A percentile compares a stretch with the other conserved stretches of the same genome.
Evolutionary conservation across 2,797 vertebrate species (phyloP).

Genomic region (Scarus forsteni): DNA sequence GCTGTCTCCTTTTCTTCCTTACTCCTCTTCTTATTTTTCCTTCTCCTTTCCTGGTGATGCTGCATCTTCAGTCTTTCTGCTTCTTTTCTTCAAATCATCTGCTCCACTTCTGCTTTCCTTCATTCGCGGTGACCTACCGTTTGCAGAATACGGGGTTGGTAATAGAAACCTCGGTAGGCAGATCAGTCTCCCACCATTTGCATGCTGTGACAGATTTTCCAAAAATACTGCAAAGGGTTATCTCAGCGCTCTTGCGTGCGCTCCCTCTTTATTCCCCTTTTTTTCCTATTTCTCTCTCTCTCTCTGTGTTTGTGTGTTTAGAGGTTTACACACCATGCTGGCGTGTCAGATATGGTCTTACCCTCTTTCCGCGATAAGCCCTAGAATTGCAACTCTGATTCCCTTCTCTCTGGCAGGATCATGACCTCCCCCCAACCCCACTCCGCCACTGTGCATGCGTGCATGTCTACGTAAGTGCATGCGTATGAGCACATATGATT

Average conservation of each 20-base stretch:
- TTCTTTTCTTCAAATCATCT: background rate
- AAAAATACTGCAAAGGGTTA: constrained; percentile 76
- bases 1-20: background rate
- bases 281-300: background rate
- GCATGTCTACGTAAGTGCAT: constrained; percentile 38
- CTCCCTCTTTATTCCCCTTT: background rate
- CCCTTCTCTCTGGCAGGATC: constrained; percentile 73
- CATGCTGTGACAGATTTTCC: constrained; percentile 75
- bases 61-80: background rate
- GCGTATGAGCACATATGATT: constrained; percentile 53
- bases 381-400: constrained; percentile 77
- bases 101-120: constrained; percentile 18
- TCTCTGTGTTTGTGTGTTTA: constrained; percentile 22
- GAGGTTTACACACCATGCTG: constrained; percentile 69
- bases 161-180: constrained; percentile 69
- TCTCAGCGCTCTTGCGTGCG: constrained; percentile 29
- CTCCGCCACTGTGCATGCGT: constrained; percentile 29
- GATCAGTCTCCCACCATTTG: constrained; percentile 70
- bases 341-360: constrained; percentile 81
- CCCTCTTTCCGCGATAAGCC: constrained; percentile 80
- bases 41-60: constrained; percentile 1
- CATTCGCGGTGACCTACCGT: constrained; percentile 33
- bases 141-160: constrained; percentile 46
- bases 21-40: background rate
- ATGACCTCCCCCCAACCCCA: constrained; percentile 62